Evolutionary conservation across 2,797 vertebrate species (phyloP).

Genomic region (Urophycis tenuis): DNA sequence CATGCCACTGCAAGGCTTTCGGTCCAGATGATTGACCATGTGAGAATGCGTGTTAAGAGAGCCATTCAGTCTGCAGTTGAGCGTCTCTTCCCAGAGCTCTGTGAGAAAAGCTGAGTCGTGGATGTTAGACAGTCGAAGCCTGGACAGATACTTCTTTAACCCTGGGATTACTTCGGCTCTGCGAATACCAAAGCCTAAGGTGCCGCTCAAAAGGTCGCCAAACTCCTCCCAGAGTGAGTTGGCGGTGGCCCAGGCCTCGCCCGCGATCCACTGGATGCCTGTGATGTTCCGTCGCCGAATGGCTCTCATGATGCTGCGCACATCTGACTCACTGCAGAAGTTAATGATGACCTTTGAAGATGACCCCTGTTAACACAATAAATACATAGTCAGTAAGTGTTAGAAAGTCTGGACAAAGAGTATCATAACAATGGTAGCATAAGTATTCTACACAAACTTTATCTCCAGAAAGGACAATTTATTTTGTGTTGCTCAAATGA

Average conservation of each 20-base stretch:
- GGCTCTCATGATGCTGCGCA: conserved; percentile 66
- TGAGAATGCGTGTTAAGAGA: conserved; percentile 57
- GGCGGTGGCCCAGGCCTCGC: conserved; percentile 75
- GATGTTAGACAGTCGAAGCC: conserved; percentile 30
- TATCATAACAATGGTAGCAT: no score
- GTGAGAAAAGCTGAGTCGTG: conserved; percentile 46
- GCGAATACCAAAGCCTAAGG: conserved; percentile 71
- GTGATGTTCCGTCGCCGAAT: conserved; percentile 63
- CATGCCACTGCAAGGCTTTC: conserved; percentile 47
- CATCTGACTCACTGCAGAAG: conserved; percentile 70
- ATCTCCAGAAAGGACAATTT: no score
- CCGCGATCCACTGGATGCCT: conserved; percentile 71
- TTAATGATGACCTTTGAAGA: conserved; percentile 71
- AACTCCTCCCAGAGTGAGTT: conserved; percentile 69
- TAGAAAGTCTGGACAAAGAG: no score
- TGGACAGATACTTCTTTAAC: conserved; percentile 62
- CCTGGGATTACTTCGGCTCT: conserved; percentile 62
- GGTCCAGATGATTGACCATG: conserved; percentile 11
- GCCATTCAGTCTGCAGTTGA: conserved; percentile 56
- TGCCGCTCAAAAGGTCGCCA: conserved; percentile 66
- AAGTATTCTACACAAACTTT: no score
- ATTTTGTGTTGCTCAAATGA: no score
- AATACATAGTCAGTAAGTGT: neutral
- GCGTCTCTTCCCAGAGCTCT: conserved; percentile 66
- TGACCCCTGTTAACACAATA: conserved; percentile 43